A percentile compares a stretch with the other conserved stretches of the same genome.
phyloP scores from a whole-genome alignment of 2,797 vertebrate species.

The Myotis findleyi region DNA sequence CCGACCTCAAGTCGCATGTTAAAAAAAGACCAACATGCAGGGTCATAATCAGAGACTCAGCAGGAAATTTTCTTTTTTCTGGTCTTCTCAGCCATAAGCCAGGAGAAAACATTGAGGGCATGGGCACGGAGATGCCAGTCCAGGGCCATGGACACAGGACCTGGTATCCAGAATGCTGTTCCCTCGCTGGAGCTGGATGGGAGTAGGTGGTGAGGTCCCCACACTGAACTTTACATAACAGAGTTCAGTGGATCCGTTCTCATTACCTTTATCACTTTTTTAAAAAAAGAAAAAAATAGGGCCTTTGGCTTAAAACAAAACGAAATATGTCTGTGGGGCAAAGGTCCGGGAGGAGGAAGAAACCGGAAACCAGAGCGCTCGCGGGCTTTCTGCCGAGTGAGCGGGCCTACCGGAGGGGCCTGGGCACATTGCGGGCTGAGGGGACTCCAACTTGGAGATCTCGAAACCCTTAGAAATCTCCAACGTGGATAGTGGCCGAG shows the following conservation, averaged over 20 bases:
- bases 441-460: not conserved
- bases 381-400: not conserved
- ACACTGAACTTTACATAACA: not conserved
- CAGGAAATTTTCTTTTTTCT: not conserved
- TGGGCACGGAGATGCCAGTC: not conserved
- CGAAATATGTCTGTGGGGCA: not conserved
- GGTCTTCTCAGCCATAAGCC: not conserved
- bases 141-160: fast-evolving
- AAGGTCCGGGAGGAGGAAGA: not conserved
- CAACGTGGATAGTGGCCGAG: not conserved
- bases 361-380: not conserved
- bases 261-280: not conserved
- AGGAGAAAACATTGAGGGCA: not conserved
- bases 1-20: not conserved
- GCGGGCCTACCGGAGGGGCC: fast-evolving
- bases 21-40: not conserved
- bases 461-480: not conserved
- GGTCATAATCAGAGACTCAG: not conserved
- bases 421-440: not conserved
- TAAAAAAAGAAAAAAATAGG: not conserved
- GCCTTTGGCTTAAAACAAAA: not conserved
- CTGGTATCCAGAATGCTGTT: not conserved
- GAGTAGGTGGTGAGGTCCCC: not conserved
- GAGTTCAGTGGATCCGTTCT: not conserved
- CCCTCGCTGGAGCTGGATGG: not conserved